Evolutionary conservation across 2,888 invertebrate genomes (phyloP), one percentile per base, ranked within the genome.

Genomic region (Neocrepidodera transversa): DNA sequence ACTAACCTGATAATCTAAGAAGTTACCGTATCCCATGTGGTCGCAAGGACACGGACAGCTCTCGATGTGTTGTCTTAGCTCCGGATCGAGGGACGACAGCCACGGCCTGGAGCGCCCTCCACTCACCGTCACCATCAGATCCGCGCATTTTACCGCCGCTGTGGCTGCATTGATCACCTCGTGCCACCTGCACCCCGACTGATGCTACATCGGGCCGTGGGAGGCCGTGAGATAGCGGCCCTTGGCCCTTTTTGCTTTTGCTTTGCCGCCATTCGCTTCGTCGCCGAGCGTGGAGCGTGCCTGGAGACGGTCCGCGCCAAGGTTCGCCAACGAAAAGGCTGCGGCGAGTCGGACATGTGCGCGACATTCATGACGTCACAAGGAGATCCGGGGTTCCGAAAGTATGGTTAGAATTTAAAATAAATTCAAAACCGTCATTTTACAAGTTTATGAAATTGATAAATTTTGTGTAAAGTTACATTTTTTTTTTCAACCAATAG

Each of bases 21-120:
- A 92, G 84, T 93, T 93, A 74, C 93, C 93, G 83, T 92, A 93
- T 78, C 93, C 93, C 90, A 93, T 91, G 85, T 93, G 93, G 84
- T 93, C 92, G 86, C 93, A 93, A 74, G 92, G 89, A 83, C 93
- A 93, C 72, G 91, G 89, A 83, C 93, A 93, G 79, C 87, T 89
- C 81, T 91, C 90, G 80, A 93, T 93, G 84, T 93, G 93, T 80
- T 90, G 87, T 79, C 92, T 86, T 81, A 93, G 86, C 83, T 93
- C 93, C 78, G 91, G 86, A 81, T 92, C 92, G 75, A 92, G 77
- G 50, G 54, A 48, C 42, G 61, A 42, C 35, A 61, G 45, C 62
- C 62, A 58, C 58, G 54, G 40, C 36, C 36, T 35, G 36, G 53
- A 54, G 43, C 43, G 58, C 42, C 47, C 57, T 48, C 58, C 57